These are phyloP conservation scores for Carettochelys insculpta DNA, from an alignment of 2,113 vertebrate species.

Conservation along the genomic window DNA sequence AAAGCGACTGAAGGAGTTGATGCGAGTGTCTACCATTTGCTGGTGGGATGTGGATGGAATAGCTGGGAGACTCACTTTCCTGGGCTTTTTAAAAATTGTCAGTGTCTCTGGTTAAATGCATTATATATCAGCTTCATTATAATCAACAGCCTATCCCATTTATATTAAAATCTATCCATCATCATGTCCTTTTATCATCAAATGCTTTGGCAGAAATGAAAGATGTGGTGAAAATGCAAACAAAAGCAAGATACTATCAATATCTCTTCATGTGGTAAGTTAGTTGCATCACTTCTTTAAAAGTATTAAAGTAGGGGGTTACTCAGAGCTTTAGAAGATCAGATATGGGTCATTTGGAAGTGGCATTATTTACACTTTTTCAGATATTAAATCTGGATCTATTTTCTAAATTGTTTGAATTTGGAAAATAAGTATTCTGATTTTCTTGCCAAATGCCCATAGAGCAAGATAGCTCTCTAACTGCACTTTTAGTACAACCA, in stretches of 20 bases:
- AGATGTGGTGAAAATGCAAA: background rate
- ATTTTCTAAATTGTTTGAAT: background rate
- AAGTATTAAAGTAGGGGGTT: background rate
- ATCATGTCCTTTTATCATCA: background rate
- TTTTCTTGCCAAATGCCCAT: background rate
- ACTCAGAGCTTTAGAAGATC: background rate
- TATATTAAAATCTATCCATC: background rate
- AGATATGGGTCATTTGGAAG: background rate
- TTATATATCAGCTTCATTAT: background rate
- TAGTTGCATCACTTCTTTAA: background rate
- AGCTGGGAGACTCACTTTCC: background rate
- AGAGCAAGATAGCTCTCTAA: background rate
- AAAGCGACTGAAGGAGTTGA: background rate
- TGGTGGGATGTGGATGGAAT: background rate
- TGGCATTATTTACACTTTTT: background rate
- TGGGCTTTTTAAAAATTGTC: background rate
- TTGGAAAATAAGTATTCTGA: background rate
- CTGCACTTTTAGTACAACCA: rapidly evolving
- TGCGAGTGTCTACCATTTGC: background rate
- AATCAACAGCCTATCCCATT: background rate
- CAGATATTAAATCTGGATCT: background rate
- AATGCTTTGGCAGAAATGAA: background rate
- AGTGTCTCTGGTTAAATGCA: background rate
- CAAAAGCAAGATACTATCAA: background rate
- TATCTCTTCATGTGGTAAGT: background rate